Evolutionary conservation across 2,797 vertebrate genomes (phyloP).

Genomic region (Notolabrus celidotus): DNA sequence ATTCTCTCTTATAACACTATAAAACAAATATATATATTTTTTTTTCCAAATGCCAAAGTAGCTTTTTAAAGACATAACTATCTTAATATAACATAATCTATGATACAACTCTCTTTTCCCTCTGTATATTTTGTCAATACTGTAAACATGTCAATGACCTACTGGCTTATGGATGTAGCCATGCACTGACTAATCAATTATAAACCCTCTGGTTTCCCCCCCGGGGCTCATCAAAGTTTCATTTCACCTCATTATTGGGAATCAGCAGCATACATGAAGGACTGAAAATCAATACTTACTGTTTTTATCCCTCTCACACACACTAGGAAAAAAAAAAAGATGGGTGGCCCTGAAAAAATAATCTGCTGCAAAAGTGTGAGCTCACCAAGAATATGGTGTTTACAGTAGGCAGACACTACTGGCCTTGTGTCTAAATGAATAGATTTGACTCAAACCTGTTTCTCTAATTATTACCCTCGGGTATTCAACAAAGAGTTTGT

Average conservation of each 20-base stretch:
- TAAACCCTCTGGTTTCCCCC: slow-evolving; percentile 19
- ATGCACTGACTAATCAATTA: background rate
- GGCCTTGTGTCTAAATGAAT: no score
- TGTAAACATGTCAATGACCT: slow-evolving; percentile 13
- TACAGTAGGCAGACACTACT: no score
- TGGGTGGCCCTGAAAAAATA: background rate
- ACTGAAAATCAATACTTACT: slow-evolving; percentile 7
- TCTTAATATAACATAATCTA: background rate
- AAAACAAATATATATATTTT: no score
- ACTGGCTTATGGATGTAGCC: slow-evolving; percentile 13
- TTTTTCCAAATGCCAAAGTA: no score
- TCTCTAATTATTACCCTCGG: no score
- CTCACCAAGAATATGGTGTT: no score
- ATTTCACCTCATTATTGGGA: slow-evolving; percentile 31
- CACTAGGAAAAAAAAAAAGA: background rate
- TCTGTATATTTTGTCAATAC: background rate
- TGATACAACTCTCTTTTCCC: background rate
- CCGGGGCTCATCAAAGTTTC: slow-evolving; percentile 14
- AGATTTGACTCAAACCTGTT: no score
- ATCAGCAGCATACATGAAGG: slow-evolving; percentile 9
- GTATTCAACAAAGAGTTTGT: no score
- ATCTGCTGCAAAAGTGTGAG: no score
- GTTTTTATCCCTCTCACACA: slow-evolving; percentile 15
- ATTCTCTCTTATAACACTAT: background rate
- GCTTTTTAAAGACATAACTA: background rate